Evolutionary conservation across 2,888 invertebrate species (phyloP).

Genomic region (Chymomyza procnemis): DNA sequence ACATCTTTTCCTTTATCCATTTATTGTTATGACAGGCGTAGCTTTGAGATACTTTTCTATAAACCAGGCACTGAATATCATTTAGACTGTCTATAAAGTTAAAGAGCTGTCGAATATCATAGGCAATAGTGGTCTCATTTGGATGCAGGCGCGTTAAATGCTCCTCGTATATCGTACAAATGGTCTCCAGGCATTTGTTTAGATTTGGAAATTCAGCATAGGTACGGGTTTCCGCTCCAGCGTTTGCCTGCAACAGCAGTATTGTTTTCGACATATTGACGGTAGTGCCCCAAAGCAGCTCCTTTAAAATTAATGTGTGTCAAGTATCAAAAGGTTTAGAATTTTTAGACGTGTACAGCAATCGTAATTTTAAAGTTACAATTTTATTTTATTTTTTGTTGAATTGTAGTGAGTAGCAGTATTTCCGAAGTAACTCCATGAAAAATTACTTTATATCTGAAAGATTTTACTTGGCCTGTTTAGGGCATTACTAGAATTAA

Average conservation of each 20-base stretch:
- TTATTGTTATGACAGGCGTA: constrained; percentile 99
- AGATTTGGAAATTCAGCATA: constrained; percentile 99
- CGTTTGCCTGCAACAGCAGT: constrained; percentile 94
- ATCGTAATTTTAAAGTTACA: too few species aligned
- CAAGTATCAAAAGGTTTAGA: too few species aligned
- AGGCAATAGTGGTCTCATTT: constrained; percentile 96
- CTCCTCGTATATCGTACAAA: constrained; percentile 99
- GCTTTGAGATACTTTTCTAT: constrained; percentile 95
- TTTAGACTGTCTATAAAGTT: constrained; percentile 98
- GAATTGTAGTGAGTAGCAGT: too few species aligned
- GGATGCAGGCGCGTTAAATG: constrained; percentile 97
- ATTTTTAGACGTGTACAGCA: too few species aligned
- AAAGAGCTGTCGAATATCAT: constrained; percentile 98
- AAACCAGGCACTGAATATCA: constrained; percentile 97
- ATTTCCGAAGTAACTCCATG: too few species aligned
- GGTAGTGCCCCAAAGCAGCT: too few species aligned
- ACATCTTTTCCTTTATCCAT: constrained; percentile 99
- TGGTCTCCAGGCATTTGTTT: constrained; percentile 98
- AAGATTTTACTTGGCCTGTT: too few species aligned
- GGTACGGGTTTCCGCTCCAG: constrained; percentile 95
- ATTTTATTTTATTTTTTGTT: too few species aligned
- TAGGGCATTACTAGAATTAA: too few species aligned
- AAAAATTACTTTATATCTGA: too few species aligned
- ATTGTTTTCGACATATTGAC: constrained; percentile 92
- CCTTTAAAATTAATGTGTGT: too few species aligned